phyloP scores from a whole-genome alignment of 1,140 invertebrate genomes.

The Plutomurus gul region DNA sequence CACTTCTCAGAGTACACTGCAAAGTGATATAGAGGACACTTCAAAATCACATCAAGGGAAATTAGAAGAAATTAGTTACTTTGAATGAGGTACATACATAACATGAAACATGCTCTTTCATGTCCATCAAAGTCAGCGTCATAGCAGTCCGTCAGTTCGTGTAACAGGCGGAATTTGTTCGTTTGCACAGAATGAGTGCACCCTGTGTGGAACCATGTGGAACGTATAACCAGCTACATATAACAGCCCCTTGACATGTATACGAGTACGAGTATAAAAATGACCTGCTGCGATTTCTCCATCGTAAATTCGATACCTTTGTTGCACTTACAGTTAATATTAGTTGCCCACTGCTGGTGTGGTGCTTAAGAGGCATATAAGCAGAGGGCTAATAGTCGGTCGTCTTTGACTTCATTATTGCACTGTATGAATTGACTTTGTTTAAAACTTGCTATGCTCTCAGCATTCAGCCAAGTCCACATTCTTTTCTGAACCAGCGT shows the following conservation, averaged over 20 bases:
- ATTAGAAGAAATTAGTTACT: slow-evolving; percentile 6
- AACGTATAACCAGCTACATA: background rate
- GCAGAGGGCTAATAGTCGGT: background rate
- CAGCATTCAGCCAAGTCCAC: too few relatives aligned
- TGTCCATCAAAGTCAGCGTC: slow-evolving; percentile 15
- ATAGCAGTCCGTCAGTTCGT: too few relatives aligned
- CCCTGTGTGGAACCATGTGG: background rate
- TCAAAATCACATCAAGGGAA: background rate
- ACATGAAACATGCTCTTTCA: background rate
- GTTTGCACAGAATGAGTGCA: background rate
- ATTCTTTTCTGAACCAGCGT: too few relatives aligned
- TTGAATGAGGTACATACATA: background rate
- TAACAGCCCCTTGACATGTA: background rate
- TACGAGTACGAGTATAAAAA: background rate
- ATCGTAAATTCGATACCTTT: slow-evolving; percentile 11
- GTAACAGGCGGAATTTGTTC: too few relatives aligned
- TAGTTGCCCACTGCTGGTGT: too few relatives aligned
- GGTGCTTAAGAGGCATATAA: background rate
- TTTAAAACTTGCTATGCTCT: too few relatives aligned
- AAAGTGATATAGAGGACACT: background rate
- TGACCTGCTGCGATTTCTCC: slow-evolving; percentile 9
- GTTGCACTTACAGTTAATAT: background rate
- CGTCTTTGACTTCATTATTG: background rate
- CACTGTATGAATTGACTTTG: slow-evolving; percentile 10
- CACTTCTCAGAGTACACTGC: background rate